phyloP scores from a whole-genome alignment of 2,888 invertebrate species.

The Sclerodermus sp. region DNA sequence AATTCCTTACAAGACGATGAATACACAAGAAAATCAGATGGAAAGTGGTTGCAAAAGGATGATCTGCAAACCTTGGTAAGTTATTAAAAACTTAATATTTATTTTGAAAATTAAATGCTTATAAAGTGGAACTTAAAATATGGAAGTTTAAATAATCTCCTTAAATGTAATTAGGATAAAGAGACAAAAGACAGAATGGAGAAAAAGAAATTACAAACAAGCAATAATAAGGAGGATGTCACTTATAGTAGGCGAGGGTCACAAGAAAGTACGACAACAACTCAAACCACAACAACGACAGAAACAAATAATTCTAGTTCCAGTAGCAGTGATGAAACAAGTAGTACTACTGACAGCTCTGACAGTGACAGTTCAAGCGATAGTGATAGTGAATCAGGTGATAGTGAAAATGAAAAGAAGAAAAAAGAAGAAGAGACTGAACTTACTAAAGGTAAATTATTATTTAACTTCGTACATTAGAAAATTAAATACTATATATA shows the following conservation, averaged over 20 bases:
- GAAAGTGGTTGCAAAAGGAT: constrained; percentile 45
- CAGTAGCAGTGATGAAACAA: constrained; percentile 58
- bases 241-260: constrained; percentile 50
- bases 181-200: constrained; percentile 37
- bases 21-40: constrained; percentile 43
- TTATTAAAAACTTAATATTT: no score
- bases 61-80: constrained; percentile 25
- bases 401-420: constrained; percentile 59
- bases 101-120: constrained; percentile 1
- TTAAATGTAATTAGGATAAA: constrained; percentile 20
- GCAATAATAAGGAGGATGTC: constrained; percentile 36
- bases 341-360: constrained; percentile 64
- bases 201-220: constrained; percentile 33
- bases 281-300: constrained; percentile 55
- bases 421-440: constrained; percentile 26
- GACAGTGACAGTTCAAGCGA: constrained; percentile 60
- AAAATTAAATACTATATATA: no score
- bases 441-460: constrained; percentile 31
- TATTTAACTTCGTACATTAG: no score
- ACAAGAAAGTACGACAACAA: constrained; percentile 56
- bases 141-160: constrained; percentile 6
- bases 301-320: constrained; percentile 57
- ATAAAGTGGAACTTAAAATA: no score
- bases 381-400: constrained; percentile 60
- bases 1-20: constrained; percentile 37